Evolutionary conservation across 2,888 invertebrate species (phyloP).

Genomic region (Xestoiulus laeticollis): DNA sequence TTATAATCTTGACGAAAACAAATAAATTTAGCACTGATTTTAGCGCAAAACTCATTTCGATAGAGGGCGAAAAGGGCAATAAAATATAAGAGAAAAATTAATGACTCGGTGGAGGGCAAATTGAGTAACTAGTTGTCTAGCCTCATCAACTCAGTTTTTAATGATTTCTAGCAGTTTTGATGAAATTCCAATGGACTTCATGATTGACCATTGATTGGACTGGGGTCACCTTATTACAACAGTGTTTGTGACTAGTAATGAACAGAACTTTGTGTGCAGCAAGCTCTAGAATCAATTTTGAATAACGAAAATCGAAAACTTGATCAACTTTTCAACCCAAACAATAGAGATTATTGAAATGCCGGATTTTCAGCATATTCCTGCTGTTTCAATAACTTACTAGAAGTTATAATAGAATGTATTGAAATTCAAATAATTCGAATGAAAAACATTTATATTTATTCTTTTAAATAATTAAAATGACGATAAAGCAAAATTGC

Average conservation of each 20-base stretch:
- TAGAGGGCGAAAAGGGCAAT: slow-evolving; percentile 36
- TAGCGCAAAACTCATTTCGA: slow-evolving; percentile 25
- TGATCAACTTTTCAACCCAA: not conserved
- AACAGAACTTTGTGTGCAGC: not conserved
- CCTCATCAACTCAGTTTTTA: not conserved
- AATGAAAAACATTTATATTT: no score
- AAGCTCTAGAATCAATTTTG: not conserved
- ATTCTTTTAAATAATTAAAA: no score
- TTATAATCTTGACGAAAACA: slow-evolving; percentile 11
- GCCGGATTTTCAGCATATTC: no score
- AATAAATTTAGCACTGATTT: slow-evolving; percentile 28
- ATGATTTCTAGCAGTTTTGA: not conserved
- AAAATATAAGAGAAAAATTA: slow-evolving; percentile 38
- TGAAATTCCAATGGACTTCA: not conserved
- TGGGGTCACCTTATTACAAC: not conserved
- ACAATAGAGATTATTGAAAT: no score
- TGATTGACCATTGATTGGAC: not conserved
- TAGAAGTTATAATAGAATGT: no score
- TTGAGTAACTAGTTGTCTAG: not conserved
- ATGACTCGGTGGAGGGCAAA: not conserved
- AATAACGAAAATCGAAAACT: not conserved
- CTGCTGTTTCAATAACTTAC: no score
- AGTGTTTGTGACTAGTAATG: not conserved
- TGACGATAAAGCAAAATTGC: no score
- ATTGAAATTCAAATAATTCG: no score